Evolutionary conservation across 2,113 vertebrate genomes (phyloP).

Genomic region (Paradoxurus hermaphroditus): DNA sequence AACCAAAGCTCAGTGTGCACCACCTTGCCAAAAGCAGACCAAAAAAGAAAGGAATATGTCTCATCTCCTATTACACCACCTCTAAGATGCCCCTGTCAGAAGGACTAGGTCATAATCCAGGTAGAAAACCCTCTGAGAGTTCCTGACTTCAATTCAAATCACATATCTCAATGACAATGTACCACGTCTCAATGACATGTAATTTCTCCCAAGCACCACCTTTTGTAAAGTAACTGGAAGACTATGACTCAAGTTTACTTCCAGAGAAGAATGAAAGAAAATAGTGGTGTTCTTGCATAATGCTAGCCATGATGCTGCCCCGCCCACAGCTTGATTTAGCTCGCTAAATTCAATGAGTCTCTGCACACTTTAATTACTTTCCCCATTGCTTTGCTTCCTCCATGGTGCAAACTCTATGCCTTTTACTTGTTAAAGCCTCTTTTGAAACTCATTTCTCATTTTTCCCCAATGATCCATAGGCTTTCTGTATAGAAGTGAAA

Average conservation of each 20-base stretch:
- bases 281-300: constrained; percentile 21
- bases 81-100: not conserved
- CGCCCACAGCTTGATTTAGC: constrained; percentile 56
- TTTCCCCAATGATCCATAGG: constrained; percentile 25
- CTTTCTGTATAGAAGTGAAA: constrained; percentile 63
- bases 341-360: constrained; percentile 62
- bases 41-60: not conserved
- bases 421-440: constrained; percentile 65
- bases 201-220: constrained; percentile 59
- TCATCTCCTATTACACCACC: not conserved
- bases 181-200: constrained; percentile 15
- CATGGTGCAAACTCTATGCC: constrained; percentile 46
- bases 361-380: constrained; percentile 58
- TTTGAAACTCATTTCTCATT: constrained; percentile 63
- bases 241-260: constrained; percentile 54
- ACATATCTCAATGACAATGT: not conserved
- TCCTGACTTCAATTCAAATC: constrained; percentile 53
- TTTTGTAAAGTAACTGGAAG: constrained; percentile 47
- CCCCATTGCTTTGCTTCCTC: constrained; percentile 46
- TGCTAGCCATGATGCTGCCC: not conserved
- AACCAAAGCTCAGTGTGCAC: not conserved
- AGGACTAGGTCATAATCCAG: not conserved
- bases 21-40: not conserved
- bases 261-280: constrained; percentile 57
- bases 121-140: constrained; percentile 1